These are phyloP conservation scores for Columba guinea DNA, from an alignment of 2,797 vertebrate genomes.

Conservation along the genomic window DNA sequence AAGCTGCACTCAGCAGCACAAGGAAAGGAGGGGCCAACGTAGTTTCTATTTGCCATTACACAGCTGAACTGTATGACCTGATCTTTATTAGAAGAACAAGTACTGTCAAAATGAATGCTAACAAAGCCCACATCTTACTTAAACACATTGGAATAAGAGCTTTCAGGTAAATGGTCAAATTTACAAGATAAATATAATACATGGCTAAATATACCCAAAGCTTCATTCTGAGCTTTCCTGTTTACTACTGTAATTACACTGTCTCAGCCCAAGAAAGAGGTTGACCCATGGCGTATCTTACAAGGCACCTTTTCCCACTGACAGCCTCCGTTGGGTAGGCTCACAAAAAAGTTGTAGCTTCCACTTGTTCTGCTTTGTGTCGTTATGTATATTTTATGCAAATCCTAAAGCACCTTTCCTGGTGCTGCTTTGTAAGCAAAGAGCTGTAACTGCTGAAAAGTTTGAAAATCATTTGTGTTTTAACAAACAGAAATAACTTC, in stretches of 20 bases:
- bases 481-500: background rate
- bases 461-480: background rate
- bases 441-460: background rate
- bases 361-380: background rate
- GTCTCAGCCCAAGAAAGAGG: background rate
- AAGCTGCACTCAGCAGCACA: background rate
- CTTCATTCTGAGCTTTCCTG: background rate
- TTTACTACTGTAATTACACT: background rate
- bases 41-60: background rate
- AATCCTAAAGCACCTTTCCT: background rate
- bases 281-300: background rate
- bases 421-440: background rate
- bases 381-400: background rate
- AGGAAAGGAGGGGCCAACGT: background rate
- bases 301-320: background rate
- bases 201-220: background rate
- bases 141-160: background rate
- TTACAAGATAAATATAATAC: background rate
- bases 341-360: background rate
- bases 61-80: background rate
- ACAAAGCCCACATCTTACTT: background rate
- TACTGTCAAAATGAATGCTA: background rate
- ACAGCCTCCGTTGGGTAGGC: fast-evolving
- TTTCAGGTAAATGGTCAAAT: background rate
- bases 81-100: background rate